Percentiles rank a stretch among this genome's conserved stretches.
Evolutionary conservation across 1,140 invertebrate genomes (phyloP).

Genomic region (Hydropsyche tenuis): DNA sequence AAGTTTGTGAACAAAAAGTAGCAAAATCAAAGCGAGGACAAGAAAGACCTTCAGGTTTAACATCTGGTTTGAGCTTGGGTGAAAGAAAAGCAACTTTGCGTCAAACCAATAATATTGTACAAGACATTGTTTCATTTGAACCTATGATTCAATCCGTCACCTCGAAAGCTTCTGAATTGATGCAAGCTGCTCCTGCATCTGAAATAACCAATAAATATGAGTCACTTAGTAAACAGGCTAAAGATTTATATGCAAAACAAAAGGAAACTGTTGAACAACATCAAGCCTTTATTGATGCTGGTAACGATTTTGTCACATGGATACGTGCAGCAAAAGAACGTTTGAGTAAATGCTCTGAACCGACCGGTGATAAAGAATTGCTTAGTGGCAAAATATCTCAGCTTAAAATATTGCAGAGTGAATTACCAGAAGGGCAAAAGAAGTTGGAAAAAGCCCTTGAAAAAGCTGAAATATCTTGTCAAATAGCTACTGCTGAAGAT

Average conservation of each 20-base stretch:
- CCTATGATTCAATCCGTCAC: slow-evolving; percentile 94
- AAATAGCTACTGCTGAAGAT: slow-evolving; percentile 83
- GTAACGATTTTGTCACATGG: slow-evolving; percentile 92
- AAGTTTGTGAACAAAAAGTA: slow-evolving; percentile 88
- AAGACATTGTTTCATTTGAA: slow-evolving; percentile 93
- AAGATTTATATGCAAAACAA: slow-evolving; percentile 88
- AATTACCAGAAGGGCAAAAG: slow-evolving; percentile 79
- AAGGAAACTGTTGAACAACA: slow-evolving; percentile 90
- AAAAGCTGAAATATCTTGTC: slow-evolving; percentile 82
- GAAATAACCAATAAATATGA: slow-evolving; percentile 92
- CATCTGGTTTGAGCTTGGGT: slow-evolving; percentile 76
- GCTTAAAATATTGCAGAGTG: slow-evolving; percentile 81
- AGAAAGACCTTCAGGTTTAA: slow-evolving; percentile 69
- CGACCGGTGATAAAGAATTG: slow-evolving; percentile 91
- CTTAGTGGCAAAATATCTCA: slow-evolving; percentile 84
- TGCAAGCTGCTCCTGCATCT: slow-evolving; percentile 83
- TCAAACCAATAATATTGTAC: slow-evolving; percentile 91
- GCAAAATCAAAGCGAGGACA: slow-evolving; percentile 77
- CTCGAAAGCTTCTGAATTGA: slow-evolving; percentile 87
- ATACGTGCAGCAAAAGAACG: slow-evolving; percentile 86
- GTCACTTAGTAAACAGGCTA: slow-evolving; percentile 86
- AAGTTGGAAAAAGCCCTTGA: slow-evolving; percentile 83
- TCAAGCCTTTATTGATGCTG: slow-evolving; percentile 88
- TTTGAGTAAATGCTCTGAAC: slow-evolving; percentile 91
- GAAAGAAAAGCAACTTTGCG: slow-evolving; percentile 88